Conservation (phyloP, 2,888 invertebrate species). For the Dasysyrphus tricinctus region DNA sequence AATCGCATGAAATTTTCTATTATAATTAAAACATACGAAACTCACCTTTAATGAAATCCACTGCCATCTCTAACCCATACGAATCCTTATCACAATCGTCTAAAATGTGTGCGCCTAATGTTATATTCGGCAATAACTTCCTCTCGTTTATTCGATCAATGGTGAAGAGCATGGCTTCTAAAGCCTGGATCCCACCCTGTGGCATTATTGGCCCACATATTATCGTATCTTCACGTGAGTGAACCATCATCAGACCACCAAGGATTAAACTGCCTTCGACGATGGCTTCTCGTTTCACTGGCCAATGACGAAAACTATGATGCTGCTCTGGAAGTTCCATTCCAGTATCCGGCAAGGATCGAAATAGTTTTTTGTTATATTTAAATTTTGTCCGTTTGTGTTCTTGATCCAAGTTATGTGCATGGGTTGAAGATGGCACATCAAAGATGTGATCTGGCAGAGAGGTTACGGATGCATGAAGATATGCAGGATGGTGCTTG, state of each 20-base stretch:
- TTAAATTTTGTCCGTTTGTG: conserved; percentile 7
- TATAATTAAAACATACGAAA: background rate
- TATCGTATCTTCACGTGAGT: conserved; percentile 90
- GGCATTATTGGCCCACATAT: conserved; percentile 95
- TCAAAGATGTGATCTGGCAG: conserved; percentile 35
- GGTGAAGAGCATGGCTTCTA: conserved; percentile 95
- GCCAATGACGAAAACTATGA: conserved; percentile 85
- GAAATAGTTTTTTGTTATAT: conserved; percentile 77
- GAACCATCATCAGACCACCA: conserved; percentile 97
- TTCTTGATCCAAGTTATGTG: background rate
- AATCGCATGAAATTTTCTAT: no score
- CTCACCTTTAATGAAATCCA: conserved; percentile 96
- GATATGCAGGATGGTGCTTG: background rate
- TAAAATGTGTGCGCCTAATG: conserved; percentile 92
- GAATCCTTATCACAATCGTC: conserved; percentile 97
- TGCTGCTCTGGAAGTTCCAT: conserved; percentile 73
- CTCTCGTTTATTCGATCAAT: conserved; percentile 89
- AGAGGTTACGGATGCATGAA: conserved; percentile 1
- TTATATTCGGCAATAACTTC: conserved; percentile 87
- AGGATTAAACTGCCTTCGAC: conserved; percentile 92
- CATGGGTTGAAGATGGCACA: background rate
- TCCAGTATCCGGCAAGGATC: conserved; percentile 81
- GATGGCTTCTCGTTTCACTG: conserved; percentile 91
- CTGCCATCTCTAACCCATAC: conserved; percentile 95
- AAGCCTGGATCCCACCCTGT: conserved; percentile 92